Conservation (phyloP, 2,113 vertebrate species). For the Lepus americanus region DNA sequence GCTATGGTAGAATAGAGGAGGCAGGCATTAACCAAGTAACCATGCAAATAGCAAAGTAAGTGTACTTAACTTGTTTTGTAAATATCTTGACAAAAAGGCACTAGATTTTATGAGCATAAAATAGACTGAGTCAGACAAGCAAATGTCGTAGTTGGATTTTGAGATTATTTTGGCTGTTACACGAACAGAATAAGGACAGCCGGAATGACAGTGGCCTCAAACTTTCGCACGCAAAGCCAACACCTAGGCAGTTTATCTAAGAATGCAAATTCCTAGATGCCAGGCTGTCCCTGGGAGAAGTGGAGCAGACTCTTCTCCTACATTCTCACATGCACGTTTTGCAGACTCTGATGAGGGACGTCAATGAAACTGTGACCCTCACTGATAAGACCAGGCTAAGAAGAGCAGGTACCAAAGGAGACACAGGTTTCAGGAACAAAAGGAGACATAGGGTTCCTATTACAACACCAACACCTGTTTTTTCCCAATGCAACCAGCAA, state of each 20-base stretch:
- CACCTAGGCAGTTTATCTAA: background rate
- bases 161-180: background rate
- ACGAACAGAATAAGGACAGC: background rate
- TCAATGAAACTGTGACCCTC: background rate
- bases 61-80: background rate
- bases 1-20: background rate
- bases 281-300: rapidly evolving
- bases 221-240: background rate
- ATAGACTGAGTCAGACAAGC: background rate
- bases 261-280: background rate
- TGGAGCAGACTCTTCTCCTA: background rate
- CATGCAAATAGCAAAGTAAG: background rate
- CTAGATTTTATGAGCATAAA: background rate
- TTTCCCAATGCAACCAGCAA: background rate
- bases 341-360: no score
- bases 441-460: background rate
- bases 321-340: background rate
- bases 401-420: background rate
- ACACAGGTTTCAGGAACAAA: background rate
- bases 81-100: background rate
- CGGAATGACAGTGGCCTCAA: background rate
- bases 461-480: background rate
- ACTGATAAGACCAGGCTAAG: background rate
- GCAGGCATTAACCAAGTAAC: background rate
- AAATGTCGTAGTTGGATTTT: background rate